Base-by-base conservation (phyloP, 2,797 vertebrate genomes). In the Myotis pilosus region DNA sequence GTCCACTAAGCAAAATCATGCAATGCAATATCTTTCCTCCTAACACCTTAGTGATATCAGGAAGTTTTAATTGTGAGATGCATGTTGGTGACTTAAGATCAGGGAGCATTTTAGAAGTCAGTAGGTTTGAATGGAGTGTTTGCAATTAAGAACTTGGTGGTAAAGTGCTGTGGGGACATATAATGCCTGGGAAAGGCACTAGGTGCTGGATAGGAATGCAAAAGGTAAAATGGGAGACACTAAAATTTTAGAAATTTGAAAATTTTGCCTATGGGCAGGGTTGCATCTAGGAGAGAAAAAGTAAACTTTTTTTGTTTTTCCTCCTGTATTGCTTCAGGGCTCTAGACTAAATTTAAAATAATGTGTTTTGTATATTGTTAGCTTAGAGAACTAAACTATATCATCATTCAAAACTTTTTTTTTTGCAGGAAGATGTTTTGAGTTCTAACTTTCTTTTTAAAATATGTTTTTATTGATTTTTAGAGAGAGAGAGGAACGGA, bases 61-160 rank as follows among this genome's bases (percentile, higher is more conserved):
- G 71, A 92, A 91, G 78, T 79, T 97, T 94, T 84, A 57, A 68
- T 87, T 97, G 81, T 81, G 81, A 92, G 79, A 62, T 95, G 55
- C 60, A 76, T 47, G 55, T 83, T 93, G 68, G 69, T 96, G 80
- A 80, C 51, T 68, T 93, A 76, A 86, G 53, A 92, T 95, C 87
- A 96, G 69, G 80, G 23, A 91, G n/a, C 78, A 28, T 22, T 12
- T 68, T 89, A 55, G 30, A n/a, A 75, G 76, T 92, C 38, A 60
- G 71, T 83, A 90, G 76, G n/a, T 49, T 90, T 87, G 64, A 90
- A 30, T 90, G 44, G 44, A 51, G 23, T 95, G 92, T 95, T 97
- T 92, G 69, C 57, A 80, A 47, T 95, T 92, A 87, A 49, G 49
- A 95, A 12, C 41, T 82, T 76, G 47, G 49, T 90, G 41, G 49